phyloP scores from a whole-genome alignment of 2,113 vertebrate species.

The Cynopterus brachyotis region DNA sequence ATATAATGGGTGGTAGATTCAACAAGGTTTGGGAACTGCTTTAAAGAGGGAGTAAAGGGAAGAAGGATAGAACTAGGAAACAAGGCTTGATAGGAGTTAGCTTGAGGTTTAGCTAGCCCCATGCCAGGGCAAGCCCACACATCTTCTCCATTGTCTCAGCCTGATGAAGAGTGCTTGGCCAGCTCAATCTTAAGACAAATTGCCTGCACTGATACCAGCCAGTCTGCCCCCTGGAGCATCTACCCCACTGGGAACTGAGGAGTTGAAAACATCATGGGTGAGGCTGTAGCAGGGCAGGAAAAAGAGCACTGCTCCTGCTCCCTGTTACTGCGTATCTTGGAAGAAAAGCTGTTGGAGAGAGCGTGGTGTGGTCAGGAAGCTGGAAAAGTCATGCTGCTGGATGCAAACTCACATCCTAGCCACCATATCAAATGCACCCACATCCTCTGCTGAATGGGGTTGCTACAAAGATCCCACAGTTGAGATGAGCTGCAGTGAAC shows the following conservation, averaged over 20 bases:
- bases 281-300: not conserved
- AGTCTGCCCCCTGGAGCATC: not conserved
- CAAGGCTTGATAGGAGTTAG: not conserved
- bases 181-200: not conserved
- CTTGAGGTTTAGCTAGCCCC: not conserved
- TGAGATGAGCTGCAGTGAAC: not conserved
- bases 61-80: not conserved
- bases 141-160: not conserved
- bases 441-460: not conserved
- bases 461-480: not conserved
- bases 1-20: not conserved
- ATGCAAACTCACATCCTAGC: not conserved
- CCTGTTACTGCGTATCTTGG: not conserved
- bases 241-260: not conserved
- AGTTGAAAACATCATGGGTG: not conserved
- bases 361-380: not conserved
- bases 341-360: not conserved
- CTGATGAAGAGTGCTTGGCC: not conserved
- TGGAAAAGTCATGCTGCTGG: not conserved
- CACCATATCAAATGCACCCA: rapidly evolving
- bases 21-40: not conserved
- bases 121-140: not conserved
- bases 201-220: not conserved
- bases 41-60: not conserved
- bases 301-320: not conserved